Conservation (phyloP, 2,113 vertebrate species). For the Barbus barbus region DNA sequence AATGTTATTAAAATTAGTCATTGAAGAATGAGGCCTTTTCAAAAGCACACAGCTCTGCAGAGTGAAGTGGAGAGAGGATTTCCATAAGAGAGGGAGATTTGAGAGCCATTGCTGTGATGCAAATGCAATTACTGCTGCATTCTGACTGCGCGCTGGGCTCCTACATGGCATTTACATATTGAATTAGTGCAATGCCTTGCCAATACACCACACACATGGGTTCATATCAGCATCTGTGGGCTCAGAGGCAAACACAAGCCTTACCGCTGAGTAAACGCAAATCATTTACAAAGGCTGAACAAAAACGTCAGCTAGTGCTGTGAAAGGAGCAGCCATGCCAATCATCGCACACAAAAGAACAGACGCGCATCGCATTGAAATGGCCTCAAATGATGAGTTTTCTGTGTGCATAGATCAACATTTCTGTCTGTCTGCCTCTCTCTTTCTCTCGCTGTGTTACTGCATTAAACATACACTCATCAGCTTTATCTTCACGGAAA, state of each 20-base stretch:
- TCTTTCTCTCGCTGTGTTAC: neutral
- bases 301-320: neutral
- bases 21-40: conserved; percentile 22
- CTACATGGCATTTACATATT: conserved; percentile 31
- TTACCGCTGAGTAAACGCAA: neutral
- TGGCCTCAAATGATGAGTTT: neutral
- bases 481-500: neutral
- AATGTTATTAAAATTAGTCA: conserved; percentile 45
- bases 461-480: neutral
- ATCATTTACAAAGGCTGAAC: neutral
- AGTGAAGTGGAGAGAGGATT: conserved; percentile 6
- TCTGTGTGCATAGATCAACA: neutral
- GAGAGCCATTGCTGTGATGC: conserved; percentile 68
- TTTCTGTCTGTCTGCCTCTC: no score
- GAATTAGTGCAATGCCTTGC: neutral
- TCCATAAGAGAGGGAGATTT: conserved; percentile 35
- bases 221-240: neutral
- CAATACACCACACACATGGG: neutral
- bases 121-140: conserved; percentile 73
- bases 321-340: neutral
- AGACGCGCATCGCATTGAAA: neutral
- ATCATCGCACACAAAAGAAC: conserved; percentile 3
- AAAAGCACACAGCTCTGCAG: neutral
- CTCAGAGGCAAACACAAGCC: neutral
- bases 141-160: neutral